Evolutionary conservation across 2,113 vertebrate species (phyloP).

Genomic region (Limanda limanda): DNA sequence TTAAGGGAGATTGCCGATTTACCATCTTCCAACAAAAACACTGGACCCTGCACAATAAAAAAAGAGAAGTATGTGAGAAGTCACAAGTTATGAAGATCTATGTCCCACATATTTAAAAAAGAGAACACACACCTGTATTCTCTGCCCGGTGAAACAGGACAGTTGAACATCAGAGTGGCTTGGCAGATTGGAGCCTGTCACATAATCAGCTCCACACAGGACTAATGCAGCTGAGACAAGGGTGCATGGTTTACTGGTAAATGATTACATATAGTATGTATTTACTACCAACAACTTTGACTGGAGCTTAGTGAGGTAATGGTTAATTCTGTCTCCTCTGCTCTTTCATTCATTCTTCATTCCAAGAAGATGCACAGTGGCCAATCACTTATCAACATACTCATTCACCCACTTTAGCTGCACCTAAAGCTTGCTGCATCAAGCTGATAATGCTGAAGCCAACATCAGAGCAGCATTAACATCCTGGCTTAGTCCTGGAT

Average conservation of each 20-base stretch:
- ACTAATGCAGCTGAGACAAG: slow-evolving; percentile 36
- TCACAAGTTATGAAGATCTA: neutral
- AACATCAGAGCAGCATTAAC: neutral
- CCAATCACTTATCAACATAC: neutral
- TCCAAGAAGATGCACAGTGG: neutral
- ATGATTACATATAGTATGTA: neutral
- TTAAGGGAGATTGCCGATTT: slow-evolving; percentile 95
- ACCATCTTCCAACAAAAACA: slow-evolving; percentile 95
- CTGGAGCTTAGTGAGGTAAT: neutral
- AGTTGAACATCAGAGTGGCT: slow-evolving; percentile 93
- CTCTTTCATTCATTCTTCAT: neutral
- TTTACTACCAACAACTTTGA: neutral
- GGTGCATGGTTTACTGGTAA: neutral
- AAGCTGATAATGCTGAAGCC: neutral
- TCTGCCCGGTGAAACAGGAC: slow-evolving; percentile 94
- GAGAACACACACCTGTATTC: slow-evolving; percentile 87
- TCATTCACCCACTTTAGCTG: neutral
- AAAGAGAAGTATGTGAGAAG: slow-evolving; percentile 10
- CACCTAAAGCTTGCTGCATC: neutral
- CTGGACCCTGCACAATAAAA: slow-evolving; percentile 86
- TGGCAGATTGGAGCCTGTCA: slow-evolving; percentile 95
- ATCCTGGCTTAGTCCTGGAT: neutral
- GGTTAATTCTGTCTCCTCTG: neutral
- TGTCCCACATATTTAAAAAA: neutral
- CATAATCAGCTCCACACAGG: slow-evolving; percentile 89